Conservation (phyloP, 2,113 vertebrate genomes). For the Rhinoptilus africanus region DNA sequence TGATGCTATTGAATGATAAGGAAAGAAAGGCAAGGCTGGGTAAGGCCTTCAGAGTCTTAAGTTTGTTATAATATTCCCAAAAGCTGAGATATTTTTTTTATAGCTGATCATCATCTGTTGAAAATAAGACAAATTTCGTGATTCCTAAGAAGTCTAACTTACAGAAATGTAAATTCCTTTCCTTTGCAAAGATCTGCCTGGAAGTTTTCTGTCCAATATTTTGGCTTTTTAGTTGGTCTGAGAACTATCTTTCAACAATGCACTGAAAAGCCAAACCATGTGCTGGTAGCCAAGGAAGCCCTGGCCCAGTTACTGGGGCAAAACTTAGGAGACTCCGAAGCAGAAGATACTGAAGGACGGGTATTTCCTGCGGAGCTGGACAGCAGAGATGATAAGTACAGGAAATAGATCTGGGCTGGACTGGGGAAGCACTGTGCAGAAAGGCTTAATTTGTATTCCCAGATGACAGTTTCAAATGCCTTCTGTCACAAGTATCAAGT, state of each 20-base stretch:
- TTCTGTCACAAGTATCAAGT: slow-evolving; percentile 55
- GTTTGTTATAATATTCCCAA: not conserved
- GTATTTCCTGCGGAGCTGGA: not conserved
- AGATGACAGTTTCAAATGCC: slow-evolving; percentile 17
- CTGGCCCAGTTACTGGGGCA: not conserved
- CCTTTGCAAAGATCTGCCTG: not conserved
- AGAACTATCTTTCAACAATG: not conserved
- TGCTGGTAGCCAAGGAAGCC: not conserved
- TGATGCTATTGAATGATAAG: too few relatives aligned
- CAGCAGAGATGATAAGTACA: not conserved
- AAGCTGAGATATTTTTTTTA: not conserved
- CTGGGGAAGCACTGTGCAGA: not conserved
- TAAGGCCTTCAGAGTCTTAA: not conserved
- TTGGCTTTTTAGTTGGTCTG: not conserved
- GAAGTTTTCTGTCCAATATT: not conserved
- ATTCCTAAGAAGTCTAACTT: not conserved
- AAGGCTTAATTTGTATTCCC: slow-evolving; percentile 5
- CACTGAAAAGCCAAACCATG: not conserved
- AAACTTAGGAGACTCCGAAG: rapidly evolving
- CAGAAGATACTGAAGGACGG: not conserved
- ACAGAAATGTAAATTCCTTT: not conserved
- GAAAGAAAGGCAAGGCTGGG: not conserved
- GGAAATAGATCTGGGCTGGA: slow-evolving; percentile 29
- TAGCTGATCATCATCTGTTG: not conserved
- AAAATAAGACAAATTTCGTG: not conserved